Evolutionary conservation across 1,140 invertebrate genomes (phyloP), one percentile per base, ranked within the genome.

Genomic region (Megalopta genalis): DNA sequence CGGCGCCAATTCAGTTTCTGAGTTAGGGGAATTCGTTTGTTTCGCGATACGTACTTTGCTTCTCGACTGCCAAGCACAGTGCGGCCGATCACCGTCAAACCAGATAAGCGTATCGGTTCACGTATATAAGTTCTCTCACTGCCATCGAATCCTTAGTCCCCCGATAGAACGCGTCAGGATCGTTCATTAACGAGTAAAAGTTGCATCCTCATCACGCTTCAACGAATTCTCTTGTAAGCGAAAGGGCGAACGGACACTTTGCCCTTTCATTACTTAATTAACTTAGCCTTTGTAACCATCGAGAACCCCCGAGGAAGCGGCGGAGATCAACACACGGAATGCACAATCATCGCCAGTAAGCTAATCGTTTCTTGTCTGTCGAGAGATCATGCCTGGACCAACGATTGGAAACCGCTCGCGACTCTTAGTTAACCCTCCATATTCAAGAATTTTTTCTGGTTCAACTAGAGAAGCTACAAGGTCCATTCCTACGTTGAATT

Each of bases 101-200:
- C 16, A n/a, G 66, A 78, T 75, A 74, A 69, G 18, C 1, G 18
- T 49, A 72, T 23, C 60, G 72, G 21, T 67, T 77, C 79, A 67
- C 25, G 46, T 77, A 87, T 77, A 87, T 87, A 78, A 84, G 84
- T 87, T 87, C 70, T 87, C 70, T 66, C 85, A 86, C 86, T 86
- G 87, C 84, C 86, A 82, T 52, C 80, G 27, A 78, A 76, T 87
- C 81, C 25, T 73, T 87, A 66, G 49, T 54, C 42, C 18, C n/a
- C n/a, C 21, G 21, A 76, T 67, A 76, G 23, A 16, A 2, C 16
- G 14, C 67, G 59, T 42, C 23, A 64, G 65, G 9, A 64, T 70
- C 49, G 8, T 63, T 64, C n/a, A 27, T 46, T 46, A 42, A 54
- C 9, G 0, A 52, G 64, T 32, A 42, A 46, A 46, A 60, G 9